Evolutionary conservation across 92 coral and sea anemone genomes (phyloP).

Genomic region (Actinernus sp.): DNA sequence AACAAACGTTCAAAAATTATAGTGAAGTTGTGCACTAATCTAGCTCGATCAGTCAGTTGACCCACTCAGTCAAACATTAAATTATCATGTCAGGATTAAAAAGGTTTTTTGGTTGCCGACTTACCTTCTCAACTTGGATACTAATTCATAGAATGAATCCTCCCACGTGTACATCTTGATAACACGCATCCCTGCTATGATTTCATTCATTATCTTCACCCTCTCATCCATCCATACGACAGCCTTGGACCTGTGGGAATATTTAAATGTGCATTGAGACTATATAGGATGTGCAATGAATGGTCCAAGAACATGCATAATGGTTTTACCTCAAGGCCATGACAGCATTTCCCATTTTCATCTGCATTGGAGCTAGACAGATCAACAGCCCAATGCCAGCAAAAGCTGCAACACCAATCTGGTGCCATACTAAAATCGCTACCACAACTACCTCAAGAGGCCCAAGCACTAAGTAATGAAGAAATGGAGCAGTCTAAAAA

Average conservation of each 20-base stretch:
- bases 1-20: no score
- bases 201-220: slow-evolving; percentile 86
- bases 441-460: slow-evolving; percentile 71
- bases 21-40: no score
- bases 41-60: no score
- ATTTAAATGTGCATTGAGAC: no score
- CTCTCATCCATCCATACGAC: slow-evolving; percentile 76
- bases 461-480: slow-evolving; percentile 80
- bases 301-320: no score
- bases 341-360: slow-evolving; percentile 72
- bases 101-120: no score
- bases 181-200: slow-evolving; percentile 86
- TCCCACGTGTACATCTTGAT: slow-evolving; percentile 94
- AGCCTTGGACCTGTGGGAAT: slow-evolving; percentile 63
- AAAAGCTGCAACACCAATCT: slow-evolving; percentile 74
- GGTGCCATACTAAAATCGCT: slow-evolving; percentile 55
- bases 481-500: slow-evolving; percentile 63
- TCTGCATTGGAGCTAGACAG: slow-evolving; percentile 67
- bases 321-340: slow-evolving; percentile 69
- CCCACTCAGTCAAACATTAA: no score
- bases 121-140: slow-evolving; percentile 71
- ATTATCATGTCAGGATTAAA: no score
- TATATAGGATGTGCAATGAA: neutral
- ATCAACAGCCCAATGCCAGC: slow-evolving; percentile 82
- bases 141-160: slow-evolving; percentile 64